These are phyloP conservation scores for Circaetus cinerascens DNA, from an alignment of 2,113 vertebrate genomes.

Conservation along the genomic window DNA sequence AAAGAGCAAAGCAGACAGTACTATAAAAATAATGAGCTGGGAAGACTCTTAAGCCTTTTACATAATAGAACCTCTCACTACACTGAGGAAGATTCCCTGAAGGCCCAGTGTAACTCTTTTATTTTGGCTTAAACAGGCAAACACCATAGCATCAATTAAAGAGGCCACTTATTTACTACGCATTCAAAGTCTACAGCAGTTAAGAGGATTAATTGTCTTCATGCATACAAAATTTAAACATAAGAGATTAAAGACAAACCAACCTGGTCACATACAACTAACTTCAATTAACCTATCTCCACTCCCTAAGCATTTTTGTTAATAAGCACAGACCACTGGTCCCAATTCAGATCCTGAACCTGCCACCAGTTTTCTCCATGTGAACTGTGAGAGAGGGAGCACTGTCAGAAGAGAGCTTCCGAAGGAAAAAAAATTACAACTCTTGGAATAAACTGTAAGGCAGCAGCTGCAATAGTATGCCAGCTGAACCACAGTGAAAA, in stretches of 20 bases:
- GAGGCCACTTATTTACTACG: conserved; percentile 51
- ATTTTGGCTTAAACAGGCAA: conserved; percentile 48
- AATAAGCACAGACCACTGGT: conserved; percentile 47
- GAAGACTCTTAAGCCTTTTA: conserved; percentile 43
- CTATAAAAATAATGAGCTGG: conserved; percentile 56
- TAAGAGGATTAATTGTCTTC: conserved; percentile 69
- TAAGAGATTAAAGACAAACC: conserved; percentile 70
- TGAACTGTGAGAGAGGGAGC: neutral
- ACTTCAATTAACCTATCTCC: conserved; percentile 63
- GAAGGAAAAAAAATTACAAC: neutral
- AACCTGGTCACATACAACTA: conserved; percentile 59
- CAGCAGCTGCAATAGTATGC: neutral
- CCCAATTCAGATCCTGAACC: neutral
- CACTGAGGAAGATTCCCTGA: conserved; percentile 33
- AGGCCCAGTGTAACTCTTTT: conserved; percentile 21
- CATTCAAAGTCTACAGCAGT: conserved; percentile 60
- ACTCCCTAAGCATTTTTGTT: conserved; percentile 45
- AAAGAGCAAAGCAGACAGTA: conserved; percentile 33
- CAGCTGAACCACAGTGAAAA: neutral
- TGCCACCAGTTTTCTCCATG: neutral
- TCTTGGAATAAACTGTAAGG: neutral
- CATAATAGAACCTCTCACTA: conserved; percentile 9
- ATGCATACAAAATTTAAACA: conserved; percentile 67
- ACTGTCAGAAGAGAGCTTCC: neutral
- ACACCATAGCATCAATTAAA: conserved; percentile 48